Evolutionary conservation across 2,113 vertebrate species (phyloP), one percentile per base, ranked within the genome.

Genomic region (Xiphophorus maculatus): DNA sequence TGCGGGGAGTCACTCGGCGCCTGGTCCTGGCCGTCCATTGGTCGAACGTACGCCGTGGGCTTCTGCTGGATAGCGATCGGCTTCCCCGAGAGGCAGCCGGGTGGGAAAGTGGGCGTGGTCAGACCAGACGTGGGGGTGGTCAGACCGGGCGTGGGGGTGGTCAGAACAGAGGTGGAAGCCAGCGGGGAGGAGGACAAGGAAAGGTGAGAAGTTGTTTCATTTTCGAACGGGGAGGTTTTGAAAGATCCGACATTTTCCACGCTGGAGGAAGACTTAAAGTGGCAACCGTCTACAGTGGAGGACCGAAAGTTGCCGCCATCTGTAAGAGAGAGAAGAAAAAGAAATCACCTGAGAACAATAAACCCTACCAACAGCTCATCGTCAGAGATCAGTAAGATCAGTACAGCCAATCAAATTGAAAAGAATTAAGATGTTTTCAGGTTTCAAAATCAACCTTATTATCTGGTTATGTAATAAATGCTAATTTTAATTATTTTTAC

Each of bases 21-120:
- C 89, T 97, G 97, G 89, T 98, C 97, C 90, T 98, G 97, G 51
- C 97, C 97, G 0, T 98, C 97, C 97, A 98, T 98, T 17, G 97
- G 97, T 68, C 96, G 94, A 35, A 98, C 97, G 17, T 98, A 98
- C 0, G 97, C 97, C 0, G 97, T 98, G 33, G 97, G 96, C 87
- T 98, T 98, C 84, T 98, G 97, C 82, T 97, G 97, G 12, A 95
- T 92, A 77, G 96, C 93, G 19, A 92, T 95, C 3, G 93, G 95
- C 87, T 98, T 98, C 85, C 95, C 95, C 72, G 96, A 96, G 60
- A 98, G 94, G 79, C 94, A 95, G 4, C 82, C 96, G 83, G 84
- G 90, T 28, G 96, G 96, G 79, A 98, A 98, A 60, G 95, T 98
- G 48, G 95, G 97, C 4, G 93, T 94, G 0, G 95, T 95, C 79